Percentiles rank a stretch among this genome's conserved stretches.
Conservation (phyloP, 2,113 vertebrate species). For the Apodemus speciosus region DNA sequence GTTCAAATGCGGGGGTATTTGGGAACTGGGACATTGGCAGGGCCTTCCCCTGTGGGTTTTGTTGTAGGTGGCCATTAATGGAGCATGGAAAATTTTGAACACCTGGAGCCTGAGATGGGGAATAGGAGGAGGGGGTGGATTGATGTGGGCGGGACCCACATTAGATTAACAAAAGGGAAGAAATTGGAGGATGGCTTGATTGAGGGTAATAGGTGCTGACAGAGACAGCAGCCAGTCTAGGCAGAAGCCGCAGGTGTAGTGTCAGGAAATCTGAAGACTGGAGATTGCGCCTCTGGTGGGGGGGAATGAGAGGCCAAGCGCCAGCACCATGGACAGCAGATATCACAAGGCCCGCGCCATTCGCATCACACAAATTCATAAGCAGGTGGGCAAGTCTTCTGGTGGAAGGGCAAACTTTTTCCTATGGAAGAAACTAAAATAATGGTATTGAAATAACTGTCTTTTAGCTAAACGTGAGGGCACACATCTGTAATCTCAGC, state of each 20-base stretch:
- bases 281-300: neutral
- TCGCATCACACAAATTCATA: neutral
- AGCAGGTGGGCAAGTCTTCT: neutral
- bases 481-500: neutral
- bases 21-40: neutral
- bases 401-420: neutral
- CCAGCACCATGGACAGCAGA: neutral
- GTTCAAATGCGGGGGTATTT: neutral
- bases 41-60: neutral
- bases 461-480: neutral
- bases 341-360: neutral
- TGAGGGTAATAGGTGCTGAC: neutral
- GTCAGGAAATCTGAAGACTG: neutral
- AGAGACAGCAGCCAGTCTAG: neutral
- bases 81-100: neutral
- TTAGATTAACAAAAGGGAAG: neutral
- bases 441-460: neutral
- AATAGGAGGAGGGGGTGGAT: neutral
- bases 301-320: no score
- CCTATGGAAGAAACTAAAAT: neutral
- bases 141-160: neutral
- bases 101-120: neutral
- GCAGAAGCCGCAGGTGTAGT: neutral
- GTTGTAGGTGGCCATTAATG: neutral
- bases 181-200: neutral